Evolutionary conservation across 2,888 invertebrate genomes (phyloP).

Genomic region (Himalopsyche anomala): DNA sequence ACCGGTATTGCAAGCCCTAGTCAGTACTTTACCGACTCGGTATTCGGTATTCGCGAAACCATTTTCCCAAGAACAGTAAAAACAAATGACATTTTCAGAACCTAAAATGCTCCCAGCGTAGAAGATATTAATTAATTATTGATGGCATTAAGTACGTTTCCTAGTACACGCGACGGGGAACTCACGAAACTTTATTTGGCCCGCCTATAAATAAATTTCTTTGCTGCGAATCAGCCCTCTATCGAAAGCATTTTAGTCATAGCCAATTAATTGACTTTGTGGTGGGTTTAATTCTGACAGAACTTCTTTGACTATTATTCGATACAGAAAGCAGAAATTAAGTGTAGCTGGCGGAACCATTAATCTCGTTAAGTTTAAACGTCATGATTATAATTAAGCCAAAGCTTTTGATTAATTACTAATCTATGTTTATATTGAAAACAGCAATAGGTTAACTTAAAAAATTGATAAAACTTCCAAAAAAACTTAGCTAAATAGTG

Average conservation of each 20-base stretch:
- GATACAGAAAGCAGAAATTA: slow-evolving; percentile 39
- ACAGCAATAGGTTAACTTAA: too few relatives aligned
- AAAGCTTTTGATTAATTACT: slow-evolving; percentile 28
- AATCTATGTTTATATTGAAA: background rate
- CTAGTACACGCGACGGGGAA: background rate
- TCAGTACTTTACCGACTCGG: too few relatives aligned
- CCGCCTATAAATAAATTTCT: slow-evolving; percentile 23
- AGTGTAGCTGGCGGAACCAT: slow-evolving; percentile 11
- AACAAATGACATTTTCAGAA: background rate
- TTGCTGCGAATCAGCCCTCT: background rate
- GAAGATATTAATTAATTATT: slow-evolving; percentile 34
- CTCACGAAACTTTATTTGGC: slow-evolving; percentile 16
- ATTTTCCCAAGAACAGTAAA: too few relatives aligned
- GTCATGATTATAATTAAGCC: background rate
- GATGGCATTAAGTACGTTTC: slow-evolving; percentile 32
- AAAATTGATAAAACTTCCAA: too few relatives aligned
- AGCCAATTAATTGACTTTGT: slow-evolving; percentile 38
- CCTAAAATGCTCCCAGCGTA: background rate
- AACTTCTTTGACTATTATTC: slow-evolving; percentile 36
- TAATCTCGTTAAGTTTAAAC: slow-evolving; percentile 33
- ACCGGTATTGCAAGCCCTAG: too few relatives aligned
- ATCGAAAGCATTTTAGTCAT: slow-evolving; percentile 12
- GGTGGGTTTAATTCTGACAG: slow-evolving; percentile 26
- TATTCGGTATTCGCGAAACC: too few relatives aligned
- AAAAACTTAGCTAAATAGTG: too few relatives aligned